Conservation (phyloP, 2,888 invertebrate species). For the Calameuta pallipes region DNA sequence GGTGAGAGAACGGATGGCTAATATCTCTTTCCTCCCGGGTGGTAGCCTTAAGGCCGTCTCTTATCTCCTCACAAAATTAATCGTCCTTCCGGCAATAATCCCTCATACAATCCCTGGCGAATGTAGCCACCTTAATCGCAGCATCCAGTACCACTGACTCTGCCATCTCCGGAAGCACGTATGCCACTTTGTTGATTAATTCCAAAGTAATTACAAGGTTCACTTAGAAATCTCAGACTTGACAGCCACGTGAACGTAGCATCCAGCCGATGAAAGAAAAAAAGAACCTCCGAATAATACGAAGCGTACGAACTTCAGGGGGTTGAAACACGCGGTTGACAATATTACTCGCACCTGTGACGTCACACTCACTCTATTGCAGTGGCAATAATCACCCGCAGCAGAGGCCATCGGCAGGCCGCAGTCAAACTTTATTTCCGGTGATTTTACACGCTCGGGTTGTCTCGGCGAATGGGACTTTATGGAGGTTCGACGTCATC, state of each 20-base stretch:
- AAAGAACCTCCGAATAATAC: too few relatives aligned
- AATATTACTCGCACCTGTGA: neutral
- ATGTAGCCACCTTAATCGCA: constrained; percentile 1
- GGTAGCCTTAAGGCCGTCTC: constrained; percentile 25
- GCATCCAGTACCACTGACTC: neutral
- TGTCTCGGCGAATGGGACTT: neutral
- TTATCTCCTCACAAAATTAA: constrained; percentile 39
- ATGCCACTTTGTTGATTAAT: constrained; percentile 5
- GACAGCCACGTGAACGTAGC: too few relatives aligned
- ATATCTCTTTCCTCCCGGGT: constrained; percentile 8
- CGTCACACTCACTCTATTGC: neutral
- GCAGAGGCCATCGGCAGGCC: neutral
- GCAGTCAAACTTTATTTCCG: constrained; percentile 20
- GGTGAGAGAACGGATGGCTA: constrained; percentile 13
- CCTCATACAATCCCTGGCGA: constrained; percentile 5
- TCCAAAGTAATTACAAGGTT: neutral
- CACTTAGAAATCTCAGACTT: neutral
- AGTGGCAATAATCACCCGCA: constrained; percentile 15
- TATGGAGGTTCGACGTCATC: neutral
- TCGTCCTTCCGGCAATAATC: constrained; percentile 33
- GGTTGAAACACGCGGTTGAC: neutral
- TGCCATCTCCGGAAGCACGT: neutral
- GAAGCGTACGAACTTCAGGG: too few relatives aligned
- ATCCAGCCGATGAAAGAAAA: too few relatives aligned
- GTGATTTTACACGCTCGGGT: constrained; percentile 16